Evolutionary conservation across 2,797 vertebrate species (phyloP).

Genomic region (Scleropages formosus): DNA sequence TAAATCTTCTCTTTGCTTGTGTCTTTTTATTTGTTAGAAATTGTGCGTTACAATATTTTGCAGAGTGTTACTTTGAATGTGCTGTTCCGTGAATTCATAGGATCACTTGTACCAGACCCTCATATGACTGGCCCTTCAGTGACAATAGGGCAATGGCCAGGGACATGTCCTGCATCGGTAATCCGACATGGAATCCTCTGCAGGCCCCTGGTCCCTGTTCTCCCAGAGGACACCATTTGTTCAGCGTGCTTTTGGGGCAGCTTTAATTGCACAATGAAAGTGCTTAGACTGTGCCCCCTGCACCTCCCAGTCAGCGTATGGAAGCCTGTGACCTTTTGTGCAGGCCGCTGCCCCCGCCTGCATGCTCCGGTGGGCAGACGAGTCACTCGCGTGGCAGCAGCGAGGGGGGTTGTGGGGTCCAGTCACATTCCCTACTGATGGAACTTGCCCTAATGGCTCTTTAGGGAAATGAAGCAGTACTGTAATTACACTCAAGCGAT

Average conservation of each 20-base stretch:
- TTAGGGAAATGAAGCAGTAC: constrained; percentile 10
- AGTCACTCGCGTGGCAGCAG: background rate
- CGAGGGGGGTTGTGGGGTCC: background rate
- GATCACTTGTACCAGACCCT: constrained; percentile 37
- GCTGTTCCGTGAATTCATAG: constrained; percentile 40
- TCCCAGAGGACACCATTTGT: constrained; percentile 44
- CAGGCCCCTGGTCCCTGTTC: background rate
- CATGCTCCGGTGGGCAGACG: no score
- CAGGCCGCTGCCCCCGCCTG: background rate
- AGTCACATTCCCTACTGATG: background rate
- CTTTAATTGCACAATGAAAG: constrained; percentile 66
- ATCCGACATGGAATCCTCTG: background rate
- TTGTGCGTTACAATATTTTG: background rate
- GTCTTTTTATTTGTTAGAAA: background rate
- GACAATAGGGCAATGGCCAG: background rate
- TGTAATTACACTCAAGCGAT: background rate
- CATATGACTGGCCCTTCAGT: background rate
- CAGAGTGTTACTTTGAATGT: no score
- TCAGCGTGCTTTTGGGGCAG: constrained; percentile 57
- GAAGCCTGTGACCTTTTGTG: constrained; percentile 13
- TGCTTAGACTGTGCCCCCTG: constrained; percentile 48
- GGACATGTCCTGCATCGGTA: background rate
- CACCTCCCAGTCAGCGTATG: background rate
- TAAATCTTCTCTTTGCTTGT: background rate
- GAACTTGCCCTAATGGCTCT: background rate